Base-by-base conservation (phyloP, 2,113 vertebrate genomes). In the Rutilus rutilus region DNA sequence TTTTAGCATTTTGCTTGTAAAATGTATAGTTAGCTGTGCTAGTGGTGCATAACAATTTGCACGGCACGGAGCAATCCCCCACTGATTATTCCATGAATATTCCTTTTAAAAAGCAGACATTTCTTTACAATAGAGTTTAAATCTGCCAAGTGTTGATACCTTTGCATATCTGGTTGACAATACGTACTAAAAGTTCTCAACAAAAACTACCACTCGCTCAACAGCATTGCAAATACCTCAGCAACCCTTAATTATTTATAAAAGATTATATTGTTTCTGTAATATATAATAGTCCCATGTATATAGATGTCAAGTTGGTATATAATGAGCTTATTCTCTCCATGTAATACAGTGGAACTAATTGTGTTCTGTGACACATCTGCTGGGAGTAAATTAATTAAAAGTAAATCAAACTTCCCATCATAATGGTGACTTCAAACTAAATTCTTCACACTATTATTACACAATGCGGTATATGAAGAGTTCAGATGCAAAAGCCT, bases 331-430 rank as follows among this genome's bases (percentile, higher is more conserved):
- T 52, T 30, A 25, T 30, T 54, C 30, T 54, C 25, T 77, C 47
- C 11, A 30, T 77, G 25, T 54, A 77, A 54, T 50, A 54, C 75
- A 77, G 25, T 54, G 17, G 50, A 77, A 54, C 47, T 27, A 52
- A 52, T 33, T 54, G 42, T 27, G 47, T 33, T 33, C 25, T 77
- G 74, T 5, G 3, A 77, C 27, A 54, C 74, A 54, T 54, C 50
- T 76, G 25, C 25, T 77, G 75, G 50, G 27, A 77, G 8, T 77
- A 52, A 33, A 54, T 33, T 77, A 54, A 77, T 77, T 77, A 33
- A 54, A 54, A 77, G 75, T 33, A 77, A 54, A 77, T 5, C 33
- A 8, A 54, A 21, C 75, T 77, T 77, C 25, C 27, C 45, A 52
- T 50, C 74, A 30, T 52, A 77, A 77, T 19, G 25, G 25, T 17